A percentile compares a stretch with the other conserved stretches of the same genome.
phyloP scores from a whole-genome alignment of 2,888 invertebrate genomes.

The Leptopilina syphax region DNA sequence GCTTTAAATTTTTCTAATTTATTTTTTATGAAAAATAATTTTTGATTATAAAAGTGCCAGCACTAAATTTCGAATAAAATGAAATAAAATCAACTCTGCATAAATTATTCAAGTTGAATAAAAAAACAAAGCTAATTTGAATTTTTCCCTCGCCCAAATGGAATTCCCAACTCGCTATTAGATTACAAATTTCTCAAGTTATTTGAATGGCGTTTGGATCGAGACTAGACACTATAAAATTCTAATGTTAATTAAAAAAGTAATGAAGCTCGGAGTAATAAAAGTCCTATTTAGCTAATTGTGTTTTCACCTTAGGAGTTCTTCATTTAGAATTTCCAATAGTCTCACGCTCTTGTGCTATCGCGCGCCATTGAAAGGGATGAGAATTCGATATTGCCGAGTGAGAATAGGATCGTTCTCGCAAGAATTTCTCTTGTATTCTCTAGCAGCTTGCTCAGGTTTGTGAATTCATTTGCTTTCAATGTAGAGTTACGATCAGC shows the following conservation, averaged over 20 bases:
- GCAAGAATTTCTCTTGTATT: constrained; percentile 40
- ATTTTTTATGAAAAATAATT: no score
- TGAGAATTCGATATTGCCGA: constrained; percentile 34
- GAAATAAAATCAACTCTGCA: no score
- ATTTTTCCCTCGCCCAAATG: no score
- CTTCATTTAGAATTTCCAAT: constrained; percentile 40
- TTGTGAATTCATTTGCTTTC: constrained; percentile 39
- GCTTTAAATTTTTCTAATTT: no score
- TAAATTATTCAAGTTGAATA: no score
- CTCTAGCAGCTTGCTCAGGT: constrained; percentile 33
- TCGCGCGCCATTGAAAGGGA: constrained; percentile 26
- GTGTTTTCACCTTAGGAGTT: constrained; percentile 37
- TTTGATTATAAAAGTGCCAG: no score
- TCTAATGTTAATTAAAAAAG: constrained; percentile 34
- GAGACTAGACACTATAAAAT: constrained; percentile 25
- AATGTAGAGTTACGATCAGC: constrained; percentile 37
- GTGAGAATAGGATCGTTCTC: constrained; percentile 39
- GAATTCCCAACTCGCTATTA: no score
- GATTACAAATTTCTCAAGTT: not conserved
- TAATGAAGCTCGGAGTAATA: constrained; percentile 7
- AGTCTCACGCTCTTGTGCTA: constrained; percentile 38
- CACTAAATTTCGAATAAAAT: no score
- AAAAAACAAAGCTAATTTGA: no score
- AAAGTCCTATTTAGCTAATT: constrained; percentile 39
- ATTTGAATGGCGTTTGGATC: not conserved